Conservation (phyloP, 2,888 invertebrate genomes). For the Troides oblongomaculatus region DNA sequence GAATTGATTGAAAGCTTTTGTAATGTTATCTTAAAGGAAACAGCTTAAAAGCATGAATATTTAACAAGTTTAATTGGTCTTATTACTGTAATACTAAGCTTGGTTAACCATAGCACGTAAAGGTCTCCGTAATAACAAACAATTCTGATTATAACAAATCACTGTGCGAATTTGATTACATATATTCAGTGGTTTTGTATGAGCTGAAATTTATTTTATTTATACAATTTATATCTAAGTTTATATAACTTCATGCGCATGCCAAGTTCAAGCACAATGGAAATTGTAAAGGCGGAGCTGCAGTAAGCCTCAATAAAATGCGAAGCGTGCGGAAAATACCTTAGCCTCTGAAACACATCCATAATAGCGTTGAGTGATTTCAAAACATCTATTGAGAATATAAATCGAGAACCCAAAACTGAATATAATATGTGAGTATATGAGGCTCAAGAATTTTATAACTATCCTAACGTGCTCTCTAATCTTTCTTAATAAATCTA, state of each 20-base stretch:
- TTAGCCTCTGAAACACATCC: conserved; percentile 12
- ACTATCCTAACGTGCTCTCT: too few species aligned
- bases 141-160: too few species aligned
- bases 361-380: conserved; percentile 31
- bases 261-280: conserved; percentile 17
- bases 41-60: not conserved
- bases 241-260: conserved; percentile 13
- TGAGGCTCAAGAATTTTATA: too few species aligned
- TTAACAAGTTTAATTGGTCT: not conserved
- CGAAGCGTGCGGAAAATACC: conserved; percentile 18
- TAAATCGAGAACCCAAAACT: too few species aligned
- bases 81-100: too few species aligned
- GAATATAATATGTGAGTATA: too few species aligned
- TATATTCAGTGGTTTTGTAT: too few species aligned
- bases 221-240: not conserved
- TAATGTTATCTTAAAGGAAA: not conserved
- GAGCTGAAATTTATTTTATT: too few species aligned
- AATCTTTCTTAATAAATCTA: too few species aligned
- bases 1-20: conserved; percentile 11
- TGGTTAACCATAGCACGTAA: too few species aligned
- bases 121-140: too few species aligned
- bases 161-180: too few species aligned
- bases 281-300: conserved; percentile 19
- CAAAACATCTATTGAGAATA: not conserved
- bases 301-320: conserved; percentile 17